Conservation (phyloP, 2,888 invertebrate genomes). For the Cybosia mesomella region DNA sequence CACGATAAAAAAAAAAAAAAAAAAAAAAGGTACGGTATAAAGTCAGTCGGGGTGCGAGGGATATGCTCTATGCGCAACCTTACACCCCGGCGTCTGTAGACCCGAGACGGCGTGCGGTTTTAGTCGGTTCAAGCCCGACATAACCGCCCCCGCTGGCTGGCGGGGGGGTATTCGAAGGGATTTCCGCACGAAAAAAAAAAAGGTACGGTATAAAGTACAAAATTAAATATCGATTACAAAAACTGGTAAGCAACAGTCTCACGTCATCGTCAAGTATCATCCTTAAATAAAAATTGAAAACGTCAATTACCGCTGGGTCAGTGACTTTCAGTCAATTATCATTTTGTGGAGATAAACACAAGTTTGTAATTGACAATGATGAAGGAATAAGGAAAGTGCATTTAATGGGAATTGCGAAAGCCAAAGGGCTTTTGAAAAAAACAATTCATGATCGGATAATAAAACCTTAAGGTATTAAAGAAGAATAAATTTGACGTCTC, state of each 20-base stretch:
- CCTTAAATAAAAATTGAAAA: conserved; percentile 5
- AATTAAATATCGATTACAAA: neutral
- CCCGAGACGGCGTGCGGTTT: too few species aligned
- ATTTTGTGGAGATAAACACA: conserved; percentile 12
- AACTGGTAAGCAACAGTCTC: conserved; percentile 5
- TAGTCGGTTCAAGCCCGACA: too few species aligned
- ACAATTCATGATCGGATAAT: neutral
- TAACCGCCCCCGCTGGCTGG: too few species aligned
- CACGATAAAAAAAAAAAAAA: too few species aligned
- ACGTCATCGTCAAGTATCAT: neutral
- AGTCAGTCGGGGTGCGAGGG: too few species aligned
- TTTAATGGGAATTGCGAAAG: conserved; percentile 5
- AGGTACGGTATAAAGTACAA: neutral
- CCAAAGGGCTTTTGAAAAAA: neutral
- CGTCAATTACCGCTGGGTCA: conserved; percentile 10
- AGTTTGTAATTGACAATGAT: conserved; percentile 18
- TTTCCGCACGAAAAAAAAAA: too few species aligned
- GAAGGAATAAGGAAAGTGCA: conserved; percentile 15
- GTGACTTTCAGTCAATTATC: conserved; percentile 19
- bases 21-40: too few species aligned
- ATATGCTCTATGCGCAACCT: too few species aligned
- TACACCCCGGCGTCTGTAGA: too few species aligned
- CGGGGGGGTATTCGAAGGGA: too few species aligned
- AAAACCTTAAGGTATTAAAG: neutral
- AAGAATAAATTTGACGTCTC: neutral